Evolutionary conservation across 2,113 vertebrate species (phyloP).

Genomic region (Aspidoscelis tigris): DNA sequence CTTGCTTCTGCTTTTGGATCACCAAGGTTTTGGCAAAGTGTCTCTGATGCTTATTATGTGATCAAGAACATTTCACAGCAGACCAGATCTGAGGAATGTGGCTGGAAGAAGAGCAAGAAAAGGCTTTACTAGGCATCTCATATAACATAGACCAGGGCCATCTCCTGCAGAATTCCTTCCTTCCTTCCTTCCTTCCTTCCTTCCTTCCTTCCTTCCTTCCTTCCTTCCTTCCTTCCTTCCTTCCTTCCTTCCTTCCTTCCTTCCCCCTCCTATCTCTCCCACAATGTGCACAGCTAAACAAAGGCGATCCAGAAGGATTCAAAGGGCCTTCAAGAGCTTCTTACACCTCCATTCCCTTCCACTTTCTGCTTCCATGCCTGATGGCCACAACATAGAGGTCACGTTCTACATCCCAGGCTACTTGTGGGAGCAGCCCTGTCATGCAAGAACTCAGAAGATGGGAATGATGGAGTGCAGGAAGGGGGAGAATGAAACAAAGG

Average conservation of each 20-base stretch:
- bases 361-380: constrained; percentile 26
- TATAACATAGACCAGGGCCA: neutral
- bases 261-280: neutral
- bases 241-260: neutral
- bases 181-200: neutral
- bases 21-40: neutral
- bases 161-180: constrained; percentile 11
- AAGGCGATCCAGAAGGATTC: neutral
- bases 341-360: fast-evolving
- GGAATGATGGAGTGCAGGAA: constrained; percentile 50
- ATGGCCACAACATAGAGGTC: constrained; percentile 1
- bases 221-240: neutral
- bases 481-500: constrained; percentile 62
- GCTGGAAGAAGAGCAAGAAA: constrained; percentile 27
- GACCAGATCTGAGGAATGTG: neutral
- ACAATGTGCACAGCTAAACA: neutral
- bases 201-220: neutral
- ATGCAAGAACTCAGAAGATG: neutral
- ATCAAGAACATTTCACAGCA: neutral
- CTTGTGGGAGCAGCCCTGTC: constrained; percentile 41
- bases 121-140: constrained; percentile 31
- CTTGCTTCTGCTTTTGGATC: neutral
- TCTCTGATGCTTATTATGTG: neutral
- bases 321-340: fast-evolving
- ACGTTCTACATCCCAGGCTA: constrained; percentile 23